phyloP scores from a whole-genome alignment of 2,888 invertebrate species.

The Mayetiola destructor region DNA sequence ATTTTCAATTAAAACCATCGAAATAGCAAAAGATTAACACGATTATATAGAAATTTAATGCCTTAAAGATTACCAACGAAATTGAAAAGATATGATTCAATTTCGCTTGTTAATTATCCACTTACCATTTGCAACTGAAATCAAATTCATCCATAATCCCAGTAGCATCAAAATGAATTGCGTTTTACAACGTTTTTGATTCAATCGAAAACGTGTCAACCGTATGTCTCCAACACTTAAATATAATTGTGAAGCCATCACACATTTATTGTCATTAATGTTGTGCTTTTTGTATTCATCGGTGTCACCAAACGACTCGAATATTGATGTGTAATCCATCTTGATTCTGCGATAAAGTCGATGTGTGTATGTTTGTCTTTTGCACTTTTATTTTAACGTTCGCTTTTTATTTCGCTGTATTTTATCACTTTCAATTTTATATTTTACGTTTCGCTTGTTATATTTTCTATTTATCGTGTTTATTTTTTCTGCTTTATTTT shows the following conservation, averaged over 20 bases:
- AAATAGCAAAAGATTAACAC: too few species aligned
- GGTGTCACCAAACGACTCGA: neutral
- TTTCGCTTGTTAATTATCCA: neutral
- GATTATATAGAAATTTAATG: too few species aligned
- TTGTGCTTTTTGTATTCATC: too few species aligned
- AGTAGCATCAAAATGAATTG: neutral
- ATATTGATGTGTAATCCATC: constrained; percentile 10
- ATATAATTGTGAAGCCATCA: neutral
- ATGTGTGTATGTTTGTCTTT: constrained; percentile 1
- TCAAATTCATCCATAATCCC: constrained; percentile 13
- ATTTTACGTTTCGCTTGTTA: neutral
- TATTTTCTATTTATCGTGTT: too few species aligned
- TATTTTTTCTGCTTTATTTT: neutral
- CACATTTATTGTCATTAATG: neutral
- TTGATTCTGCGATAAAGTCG: too few species aligned
- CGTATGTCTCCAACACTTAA: neutral
- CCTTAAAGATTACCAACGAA: too few species aligned
- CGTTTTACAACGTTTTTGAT: constrained; percentile 2
- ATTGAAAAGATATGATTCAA: too few species aligned
- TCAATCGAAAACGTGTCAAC: constrained; percentile 4
- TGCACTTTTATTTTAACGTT: neutral
- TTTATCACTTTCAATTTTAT: neutral
- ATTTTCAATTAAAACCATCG: too few species aligned
- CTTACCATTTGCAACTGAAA: constrained; percentile 13
- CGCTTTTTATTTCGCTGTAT: neutral